Percentiles rank a stretch among this genome's conserved stretches.
phyloP scores from a whole-genome alignment of 2,888 invertebrate genomes.

The Syrista parreyssii region DNA sequence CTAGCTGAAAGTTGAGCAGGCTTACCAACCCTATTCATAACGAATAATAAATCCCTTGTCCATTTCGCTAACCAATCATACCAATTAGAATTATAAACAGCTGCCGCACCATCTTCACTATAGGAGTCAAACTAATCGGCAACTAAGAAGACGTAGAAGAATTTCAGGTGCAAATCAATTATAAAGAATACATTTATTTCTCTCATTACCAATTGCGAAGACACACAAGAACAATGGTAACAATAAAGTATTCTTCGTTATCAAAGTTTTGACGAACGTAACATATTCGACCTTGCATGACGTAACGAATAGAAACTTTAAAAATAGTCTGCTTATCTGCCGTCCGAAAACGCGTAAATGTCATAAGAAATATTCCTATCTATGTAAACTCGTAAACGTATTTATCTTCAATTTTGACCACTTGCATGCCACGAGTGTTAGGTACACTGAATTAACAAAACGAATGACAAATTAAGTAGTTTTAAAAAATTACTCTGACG shows the following conservation, averaged over 20 bases:
- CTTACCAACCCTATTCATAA: conserved; percentile 39
- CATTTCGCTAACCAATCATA: conserved; percentile 31
- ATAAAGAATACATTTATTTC: neutral
- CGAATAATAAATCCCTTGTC: conserved; percentile 34
- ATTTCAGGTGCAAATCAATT: neutral
- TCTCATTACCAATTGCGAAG: neutral
- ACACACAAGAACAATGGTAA: neutral
- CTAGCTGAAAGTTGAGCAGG: conserved; percentile 47
- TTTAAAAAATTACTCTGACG: neutral
- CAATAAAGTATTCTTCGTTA: neutral
- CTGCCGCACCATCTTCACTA: conserved; percentile 32
- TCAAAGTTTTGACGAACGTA: neutral
- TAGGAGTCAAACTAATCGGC: conserved; percentile 43
- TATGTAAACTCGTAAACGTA: neutral
- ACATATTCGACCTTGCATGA: neutral
- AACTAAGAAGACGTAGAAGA: conserved; percentile 43
- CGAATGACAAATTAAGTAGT: neutral
- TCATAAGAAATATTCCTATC: neutral
- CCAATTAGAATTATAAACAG: conserved; percentile 42
- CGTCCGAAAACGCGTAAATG: neutral
- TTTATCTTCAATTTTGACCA: neutral
- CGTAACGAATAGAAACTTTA: neutral
- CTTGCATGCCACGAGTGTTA: neutral
- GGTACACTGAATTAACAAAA: neutral
- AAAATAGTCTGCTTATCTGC: neutral